Evolutionary conservation across 2,888 invertebrate species (phyloP).

Genomic region (Stenurella melanura): DNA sequence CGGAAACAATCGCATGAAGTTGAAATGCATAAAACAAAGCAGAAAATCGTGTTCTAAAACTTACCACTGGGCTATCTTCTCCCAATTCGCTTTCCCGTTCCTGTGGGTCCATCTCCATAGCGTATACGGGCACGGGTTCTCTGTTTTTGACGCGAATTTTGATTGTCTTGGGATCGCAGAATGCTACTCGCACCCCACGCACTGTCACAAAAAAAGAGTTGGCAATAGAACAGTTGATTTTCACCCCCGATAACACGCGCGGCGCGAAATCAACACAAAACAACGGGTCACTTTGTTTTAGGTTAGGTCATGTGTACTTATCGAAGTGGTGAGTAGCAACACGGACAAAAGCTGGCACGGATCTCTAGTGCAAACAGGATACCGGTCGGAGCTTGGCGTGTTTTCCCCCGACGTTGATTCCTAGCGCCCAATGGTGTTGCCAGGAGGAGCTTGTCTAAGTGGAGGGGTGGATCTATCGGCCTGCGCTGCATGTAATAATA

Average conservation of each 20-base stretch:
- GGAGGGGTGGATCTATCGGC: constrained; percentile 68
- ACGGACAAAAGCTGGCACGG: constrained; percentile 54
- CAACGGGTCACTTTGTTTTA: constrained; percentile 44
- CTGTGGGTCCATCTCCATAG: constrained; percentile 82
- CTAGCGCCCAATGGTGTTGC: constrained; percentile 61
- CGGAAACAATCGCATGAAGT: neutral
- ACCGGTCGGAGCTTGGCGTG: constrained; percentile 55
- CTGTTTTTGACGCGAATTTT: constrained; percentile 94
- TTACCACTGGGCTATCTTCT: constrained; percentile 85
- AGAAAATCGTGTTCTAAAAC: constrained; percentile 66
- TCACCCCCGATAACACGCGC: constrained; percentile 46
- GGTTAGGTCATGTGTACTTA: constrained; percentile 61
- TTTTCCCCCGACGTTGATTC: constrained; percentile 55
- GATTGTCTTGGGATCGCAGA: constrained; percentile 72
- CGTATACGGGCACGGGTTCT: constrained; percentile 90
- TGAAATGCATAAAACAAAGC: neutral
- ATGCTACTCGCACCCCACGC: constrained; percentile 71
- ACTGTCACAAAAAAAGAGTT: constrained; percentile 59
- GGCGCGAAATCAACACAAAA: constrained; percentile 44
- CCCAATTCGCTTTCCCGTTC: constrained; percentile 83
- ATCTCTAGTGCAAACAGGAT: constrained; percentile 54
- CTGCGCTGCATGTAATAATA: constrained; percentile 68
- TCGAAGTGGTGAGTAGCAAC: constrained; percentile 46
- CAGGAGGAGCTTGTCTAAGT: constrained; percentile 69
- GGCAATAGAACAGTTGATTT: constrained; percentile 20